These are phyloP conservation scores for Mellilla xanthometata DNA, from an alignment of 2,888 invertebrate genomes.

Conservation along the genomic window DNA sequence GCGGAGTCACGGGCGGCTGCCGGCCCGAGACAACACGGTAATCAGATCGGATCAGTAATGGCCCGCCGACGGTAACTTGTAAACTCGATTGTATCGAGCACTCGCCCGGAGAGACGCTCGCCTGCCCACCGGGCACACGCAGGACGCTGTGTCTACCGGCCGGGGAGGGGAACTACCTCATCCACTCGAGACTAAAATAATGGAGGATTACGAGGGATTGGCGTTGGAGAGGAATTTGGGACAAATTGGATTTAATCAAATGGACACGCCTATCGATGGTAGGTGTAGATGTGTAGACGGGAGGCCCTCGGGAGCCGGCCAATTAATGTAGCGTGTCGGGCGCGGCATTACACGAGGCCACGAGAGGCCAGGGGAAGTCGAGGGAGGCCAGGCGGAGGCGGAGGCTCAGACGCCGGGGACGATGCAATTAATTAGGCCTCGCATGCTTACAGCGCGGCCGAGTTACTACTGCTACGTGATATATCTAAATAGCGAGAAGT, in stretches of 20 bases:
- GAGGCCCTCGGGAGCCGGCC: slow-evolving; percentile 49
- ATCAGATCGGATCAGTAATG: slow-evolving; percentile 52
- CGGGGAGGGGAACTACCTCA: too few relatives aligned
- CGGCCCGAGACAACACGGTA: slow-evolving; percentile 52
- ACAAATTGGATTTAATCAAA: not conserved
- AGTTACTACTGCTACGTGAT: too few relatives aligned
- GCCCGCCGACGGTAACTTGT: slow-evolving; percentile 54
- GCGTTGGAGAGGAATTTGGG: not conserved
- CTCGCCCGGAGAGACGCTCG: slow-evolving; percentile 11
- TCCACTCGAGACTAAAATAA: too few relatives aligned
- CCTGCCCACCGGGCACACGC: too few relatives aligned
- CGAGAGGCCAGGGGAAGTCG: not conserved
- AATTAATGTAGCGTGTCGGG: slow-evolving; percentile 58
- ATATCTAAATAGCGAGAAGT: too few relatives aligned
- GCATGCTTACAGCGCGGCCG: too few relatives aligned
- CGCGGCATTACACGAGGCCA: slow-evolving; percentile 45
- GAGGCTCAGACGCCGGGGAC: not conserved
- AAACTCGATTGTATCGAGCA: slow-evolving; percentile 32
- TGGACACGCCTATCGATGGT: not conserved
- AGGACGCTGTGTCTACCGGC: too few relatives aligned
- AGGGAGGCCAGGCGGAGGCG: not conserved
- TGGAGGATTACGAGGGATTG: too few relatives aligned
- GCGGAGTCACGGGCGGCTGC: slow-evolving; percentile 21
- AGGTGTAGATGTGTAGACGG: slow-evolving; percentile 37
- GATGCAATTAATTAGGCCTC: slow-evolving; percentile 29